Evolutionary conservation across 2,797 vertebrate species (phyloP), one percentile per base, ranked within the genome.

Genomic region (Jordanella pulchra): DNA sequence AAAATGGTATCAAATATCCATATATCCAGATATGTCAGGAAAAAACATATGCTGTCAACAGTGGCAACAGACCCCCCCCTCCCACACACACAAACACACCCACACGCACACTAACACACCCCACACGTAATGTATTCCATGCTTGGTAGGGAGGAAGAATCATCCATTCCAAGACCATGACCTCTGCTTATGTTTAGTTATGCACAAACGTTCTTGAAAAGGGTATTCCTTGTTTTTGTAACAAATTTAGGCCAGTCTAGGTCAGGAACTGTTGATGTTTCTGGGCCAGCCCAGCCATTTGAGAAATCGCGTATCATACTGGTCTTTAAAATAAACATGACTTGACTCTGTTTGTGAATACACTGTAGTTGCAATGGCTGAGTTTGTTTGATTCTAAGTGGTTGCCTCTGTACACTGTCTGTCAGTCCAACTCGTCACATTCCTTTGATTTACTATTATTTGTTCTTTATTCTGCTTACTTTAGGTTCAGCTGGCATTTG

Each of bases 401-500:
- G 68, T 79, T 84, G 60, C 61, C 64, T 82, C 56, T 76, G 44
- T 74, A 73, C 42, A 63, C 76, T 63, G 75, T 90, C 72, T 45
- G 35, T 87, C 86, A 82, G 71, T 71, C 73, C 32, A 53, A 76
- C 79, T 77, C 42, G 30, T 83, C 81, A 69, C 84, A 58, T 89
- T 85, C 80, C 75, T 66, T 71, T 83, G 82, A 88, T 89, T 89
- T 88, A 79, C 74, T 85, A 78, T 88, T 85, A 92, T 92, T 90
- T 91, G 84, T 89, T 87, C 81, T 78, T 72, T 61, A 87, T 76
- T 84, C 75, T 84, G 81, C 88, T 87, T 83, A 68, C 86, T 82
- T 82, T 85, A 91, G 91, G 87, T 90, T 94, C 92, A 93, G 88
- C 89, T 91, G 87, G 89, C 87, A 91, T 90, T 90, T 91, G 81